A percentile compares a stretch with the other conserved stretches of the same genome.
These are phyloP conservation scores for Thermophis baileyi DNA, from an alignment of 2,113 vertebrate genomes.

Conservation along the genomic window DNA sequence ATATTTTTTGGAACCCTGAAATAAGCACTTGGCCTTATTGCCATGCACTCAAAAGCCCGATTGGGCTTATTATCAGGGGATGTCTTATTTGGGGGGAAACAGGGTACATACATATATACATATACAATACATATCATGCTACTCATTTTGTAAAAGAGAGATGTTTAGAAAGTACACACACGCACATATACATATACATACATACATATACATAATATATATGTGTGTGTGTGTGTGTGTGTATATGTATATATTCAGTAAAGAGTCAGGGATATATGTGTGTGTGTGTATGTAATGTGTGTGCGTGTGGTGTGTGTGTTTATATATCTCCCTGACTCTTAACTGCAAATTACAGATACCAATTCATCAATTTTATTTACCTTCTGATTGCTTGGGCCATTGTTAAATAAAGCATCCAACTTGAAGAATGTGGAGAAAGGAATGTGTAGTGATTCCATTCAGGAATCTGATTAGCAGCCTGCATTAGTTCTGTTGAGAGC, in stretches of 20 bases:
- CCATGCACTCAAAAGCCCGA: too few species aligned
- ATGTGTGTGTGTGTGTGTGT: too few species aligned
- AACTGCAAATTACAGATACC: constrained; percentile 44
- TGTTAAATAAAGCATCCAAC: constrained; percentile 64
- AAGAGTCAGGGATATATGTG: not conserved
- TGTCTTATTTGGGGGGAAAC: too few species aligned
- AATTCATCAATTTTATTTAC: constrained; percentile 47
- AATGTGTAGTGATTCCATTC: constrained; percentile 90
- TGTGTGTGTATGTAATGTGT: not conserved
- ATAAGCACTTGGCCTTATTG: too few species aligned
- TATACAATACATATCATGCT: too few species aligned
- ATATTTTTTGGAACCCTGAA: too few species aligned
- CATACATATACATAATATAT: too few species aligned
- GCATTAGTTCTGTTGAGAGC: constrained; percentile 86
- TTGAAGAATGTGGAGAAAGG: constrained; percentile 85
- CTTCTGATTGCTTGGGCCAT: constrained; percentile 63
- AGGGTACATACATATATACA: too few species aligned
- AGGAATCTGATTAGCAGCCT: constrained; percentile 87
- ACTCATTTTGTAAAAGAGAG: too few species aligned
- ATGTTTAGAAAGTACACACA: not conserved
- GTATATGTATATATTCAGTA: too few species aligned
- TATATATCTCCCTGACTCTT: constrained; percentile 11
- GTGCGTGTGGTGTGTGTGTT: not conserved
- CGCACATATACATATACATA: too few species aligned
- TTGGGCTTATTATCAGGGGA: too few species aligned